Evolutionary conservation across 2,888 invertebrate genomes (phyloP).

Genomic region (Drosophila dives): DNA sequence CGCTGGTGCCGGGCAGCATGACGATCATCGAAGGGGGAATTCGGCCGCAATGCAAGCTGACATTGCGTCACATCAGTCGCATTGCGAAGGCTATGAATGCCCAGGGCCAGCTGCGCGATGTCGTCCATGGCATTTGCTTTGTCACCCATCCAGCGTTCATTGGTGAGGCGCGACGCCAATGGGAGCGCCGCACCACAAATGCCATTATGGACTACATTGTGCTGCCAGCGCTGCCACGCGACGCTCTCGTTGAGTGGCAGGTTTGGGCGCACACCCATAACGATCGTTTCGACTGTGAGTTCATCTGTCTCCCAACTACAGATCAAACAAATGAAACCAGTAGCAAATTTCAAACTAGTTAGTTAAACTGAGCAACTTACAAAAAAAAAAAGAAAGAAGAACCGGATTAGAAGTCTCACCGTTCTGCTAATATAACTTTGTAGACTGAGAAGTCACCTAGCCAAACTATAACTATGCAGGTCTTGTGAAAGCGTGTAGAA

Average conservation of each 20-base stretch:
- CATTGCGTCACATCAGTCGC: conserved; percentile 92
- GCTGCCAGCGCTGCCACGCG: conserved; percentile 91
- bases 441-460: too few species aligned
- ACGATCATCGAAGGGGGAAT: conserved; percentile 91
- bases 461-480: too few species aligned
- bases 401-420: too few species aligned
- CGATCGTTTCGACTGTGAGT: conserved; percentile 93
- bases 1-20: conserved; percentile 93
- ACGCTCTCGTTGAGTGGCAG: conserved; percentile 95
- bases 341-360: not conserved
- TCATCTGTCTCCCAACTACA: conserved; percentile 42
- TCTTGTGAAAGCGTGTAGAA: too few species aligned
- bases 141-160: conserved; percentile 90
- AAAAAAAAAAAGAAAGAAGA: too few species aligned
- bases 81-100: conserved; percentile 92
- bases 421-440: too few species aligned
- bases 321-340: not conserved
- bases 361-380: too few species aligned
- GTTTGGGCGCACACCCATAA: conserved; percentile 96
- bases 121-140: conserved; percentile 95
- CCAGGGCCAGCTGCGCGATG: conserved; percentile 91
- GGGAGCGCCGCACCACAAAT: conserved; percentile 93
- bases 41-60: conserved; percentile 92
- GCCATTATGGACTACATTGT: conserved; percentile 95
- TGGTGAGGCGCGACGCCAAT: conserved; percentile 91